Evolutionary conservation across 1,140 invertebrate species (phyloP).

Genomic region (Lethrus apterus): DNA sequence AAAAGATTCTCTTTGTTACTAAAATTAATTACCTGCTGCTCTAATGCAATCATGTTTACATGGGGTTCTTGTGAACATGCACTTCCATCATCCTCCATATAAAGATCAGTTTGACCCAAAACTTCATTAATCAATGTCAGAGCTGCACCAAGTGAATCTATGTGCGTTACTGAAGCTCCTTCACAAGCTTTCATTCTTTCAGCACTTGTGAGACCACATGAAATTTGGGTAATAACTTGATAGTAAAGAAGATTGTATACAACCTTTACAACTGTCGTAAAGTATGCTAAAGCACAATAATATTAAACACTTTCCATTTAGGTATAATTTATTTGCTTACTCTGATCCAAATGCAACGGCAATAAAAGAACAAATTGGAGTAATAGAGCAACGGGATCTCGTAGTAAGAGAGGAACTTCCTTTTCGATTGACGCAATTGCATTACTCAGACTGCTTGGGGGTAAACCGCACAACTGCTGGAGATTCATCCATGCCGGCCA

Average conservation of each 20-base stretch:
- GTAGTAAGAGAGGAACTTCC: constrained; percentile 75
- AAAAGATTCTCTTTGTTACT: background rate
- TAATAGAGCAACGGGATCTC: constrained; percentile 75
- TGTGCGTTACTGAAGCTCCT: constrained; percentile 18
- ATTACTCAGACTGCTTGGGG: constrained; percentile 30
- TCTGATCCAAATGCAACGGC: constrained; percentile 77
- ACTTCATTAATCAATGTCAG: constrained; percentile 44
- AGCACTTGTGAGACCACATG: constrained; percentile 52
- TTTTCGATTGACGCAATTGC: constrained; percentile 46
- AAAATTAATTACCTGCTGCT: constrained; percentile 34
- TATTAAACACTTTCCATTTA: background rate
- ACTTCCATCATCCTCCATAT: constrained; percentile 42
- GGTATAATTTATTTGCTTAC: constrained; percentile 46
- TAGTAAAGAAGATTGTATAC: constrained; percentile 85
- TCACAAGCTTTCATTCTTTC: constrained; percentile 41
- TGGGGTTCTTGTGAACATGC: constrained; percentile 17
- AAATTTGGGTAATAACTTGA: constrained; percentile 72
- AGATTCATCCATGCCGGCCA: constrained; percentile 60
- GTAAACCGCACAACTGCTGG: constrained; percentile 53
- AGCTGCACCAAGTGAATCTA: constrained; percentile 31
- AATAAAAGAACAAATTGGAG: constrained; percentile 81
- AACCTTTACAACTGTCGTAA: constrained; percentile 74
- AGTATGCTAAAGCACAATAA: constrained; percentile 60
- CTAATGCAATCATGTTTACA: constrained; percentile 42
- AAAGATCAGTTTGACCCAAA: constrained; percentile 46